These are phyloP conservation scores for Iguana delicatissima DNA, from an alignment of 2,797 vertebrate genomes.

Conservation along the genomic window DNA sequence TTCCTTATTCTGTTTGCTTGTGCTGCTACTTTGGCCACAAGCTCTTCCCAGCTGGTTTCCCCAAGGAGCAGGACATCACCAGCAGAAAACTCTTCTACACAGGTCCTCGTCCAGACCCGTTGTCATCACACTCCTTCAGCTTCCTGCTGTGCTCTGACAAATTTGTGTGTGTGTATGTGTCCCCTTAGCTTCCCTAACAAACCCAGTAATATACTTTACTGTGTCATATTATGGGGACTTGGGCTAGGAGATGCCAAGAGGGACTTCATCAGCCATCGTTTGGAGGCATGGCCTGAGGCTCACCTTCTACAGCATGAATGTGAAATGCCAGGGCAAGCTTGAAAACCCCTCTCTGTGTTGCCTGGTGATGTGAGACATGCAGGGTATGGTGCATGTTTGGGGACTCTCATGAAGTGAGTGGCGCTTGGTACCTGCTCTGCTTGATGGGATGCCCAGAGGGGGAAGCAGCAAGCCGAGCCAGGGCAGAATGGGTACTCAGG, in stretches of 20 bases:
- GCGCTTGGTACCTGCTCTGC: too few relatives aligned
- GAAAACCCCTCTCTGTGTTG: conserved; percentile 25
- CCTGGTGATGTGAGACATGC: background rate
- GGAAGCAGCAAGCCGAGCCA: too few relatives aligned
- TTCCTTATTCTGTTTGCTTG: too few relatives aligned
- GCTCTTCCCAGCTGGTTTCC: background rate
- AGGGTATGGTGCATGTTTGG: accelerated
- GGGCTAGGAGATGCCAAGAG: background rate
- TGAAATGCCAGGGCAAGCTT: conserved; percentile 5
- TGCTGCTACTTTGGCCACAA: too few relatives aligned
- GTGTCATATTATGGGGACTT: conserved; percentile 44
- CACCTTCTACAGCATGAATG: conserved; percentile 74
- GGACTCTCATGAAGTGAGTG: accelerated
- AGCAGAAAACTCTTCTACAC: too few relatives aligned
- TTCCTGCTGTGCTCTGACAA: background rate
- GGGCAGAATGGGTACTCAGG: too few relatives aligned
- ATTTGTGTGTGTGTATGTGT: background rate
- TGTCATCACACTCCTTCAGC: background rate
- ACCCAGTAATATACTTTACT: conserved; percentile 39
- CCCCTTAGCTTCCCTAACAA: conserved; percentile 50
- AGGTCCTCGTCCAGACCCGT: too few relatives aligned
- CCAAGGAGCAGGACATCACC: background rate
- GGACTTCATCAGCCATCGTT: conserved; percentile 41
- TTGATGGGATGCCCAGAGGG: too few relatives aligned
- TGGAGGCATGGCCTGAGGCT: conserved; percentile 72